phyloP scores from a whole-genome alignment of 2,113 vertebrate species.

The Spizaetus ornatus region DNA sequence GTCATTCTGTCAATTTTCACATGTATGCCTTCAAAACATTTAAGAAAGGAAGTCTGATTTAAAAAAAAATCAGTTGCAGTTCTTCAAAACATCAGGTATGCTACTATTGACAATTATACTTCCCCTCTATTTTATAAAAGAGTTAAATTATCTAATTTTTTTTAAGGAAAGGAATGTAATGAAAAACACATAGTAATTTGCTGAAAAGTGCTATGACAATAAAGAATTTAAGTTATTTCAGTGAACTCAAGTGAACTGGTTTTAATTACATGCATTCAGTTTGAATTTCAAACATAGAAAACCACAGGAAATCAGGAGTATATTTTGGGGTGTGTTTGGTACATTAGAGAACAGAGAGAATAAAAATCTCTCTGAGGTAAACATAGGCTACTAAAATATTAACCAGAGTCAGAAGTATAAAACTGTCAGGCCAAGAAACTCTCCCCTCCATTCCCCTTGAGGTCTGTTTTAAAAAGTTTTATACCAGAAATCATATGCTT shows the following conservation, averaged over 20 bases:
- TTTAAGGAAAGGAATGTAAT: background rate
- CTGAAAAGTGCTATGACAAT: background rate
- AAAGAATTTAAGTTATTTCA: background rate
- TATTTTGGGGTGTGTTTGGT: background rate
- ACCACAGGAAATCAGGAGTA: background rate
- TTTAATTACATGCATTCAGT: background rate
- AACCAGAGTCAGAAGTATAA: background rate
- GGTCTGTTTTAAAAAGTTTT: background rate
- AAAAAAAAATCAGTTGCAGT: background rate
- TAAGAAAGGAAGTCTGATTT: background rate
- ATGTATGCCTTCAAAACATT: background rate
- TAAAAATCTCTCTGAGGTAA: background rate
- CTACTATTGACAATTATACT: background rate
- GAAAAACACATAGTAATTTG: background rate
- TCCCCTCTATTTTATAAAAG: background rate
- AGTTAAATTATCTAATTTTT: background rate
- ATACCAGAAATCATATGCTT: background rate
- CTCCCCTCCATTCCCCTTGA: background rate
- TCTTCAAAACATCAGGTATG: background rate
- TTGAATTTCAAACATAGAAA: conserved; percentile 24
- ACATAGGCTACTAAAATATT: background rate
- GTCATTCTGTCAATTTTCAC: background rate
- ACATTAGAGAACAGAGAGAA: background rate
- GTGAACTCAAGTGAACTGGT: background rate
- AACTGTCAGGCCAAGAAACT: background rate